phyloP scores from a whole-genome alignment of 2,113 vertebrate genomes.

The Sciurus niger region DNA sequence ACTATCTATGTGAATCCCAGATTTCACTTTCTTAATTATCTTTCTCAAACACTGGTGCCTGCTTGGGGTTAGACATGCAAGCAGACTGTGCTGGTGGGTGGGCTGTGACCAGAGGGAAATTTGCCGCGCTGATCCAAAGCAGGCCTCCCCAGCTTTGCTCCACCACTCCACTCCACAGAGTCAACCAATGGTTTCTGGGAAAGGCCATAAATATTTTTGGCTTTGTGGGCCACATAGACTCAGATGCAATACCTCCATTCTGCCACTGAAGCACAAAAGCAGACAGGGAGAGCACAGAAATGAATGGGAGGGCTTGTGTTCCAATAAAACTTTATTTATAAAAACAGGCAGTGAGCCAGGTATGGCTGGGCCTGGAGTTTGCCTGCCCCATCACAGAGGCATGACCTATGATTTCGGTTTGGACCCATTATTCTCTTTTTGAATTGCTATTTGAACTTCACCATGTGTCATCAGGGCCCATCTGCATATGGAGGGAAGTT shows the following conservation, averaged over 20 bases:
- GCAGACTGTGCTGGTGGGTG: not conserved
- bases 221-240: not conserved
- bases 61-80: not conserved
- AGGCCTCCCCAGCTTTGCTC: not conserved
- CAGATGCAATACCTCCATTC: not conserved
- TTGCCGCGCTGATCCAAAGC: not conserved
- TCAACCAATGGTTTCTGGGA: not conserved
- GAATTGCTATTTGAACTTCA: not conserved
- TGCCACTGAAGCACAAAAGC: not conserved
- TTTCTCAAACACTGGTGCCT: not conserved
- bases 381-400: not conserved
- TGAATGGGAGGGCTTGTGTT: not conserved
- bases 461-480: not conserved
- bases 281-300: not conserved
- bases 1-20: not conserved
- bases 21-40: slow-evolving; percentile 41
- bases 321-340: slow-evolving; percentile 38
- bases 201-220: not conserved
- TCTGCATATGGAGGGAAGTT: not conserved
- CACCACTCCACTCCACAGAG: no score
- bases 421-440: not conserved
- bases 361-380: not conserved
- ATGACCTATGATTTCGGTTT: no score
- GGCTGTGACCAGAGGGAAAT: not conserved
- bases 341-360: not conserved